Evolutionary conservation across 2,797 vertebrate genomes (phyloP).

Genomic region (Sternotherus odoratus): DNA sequence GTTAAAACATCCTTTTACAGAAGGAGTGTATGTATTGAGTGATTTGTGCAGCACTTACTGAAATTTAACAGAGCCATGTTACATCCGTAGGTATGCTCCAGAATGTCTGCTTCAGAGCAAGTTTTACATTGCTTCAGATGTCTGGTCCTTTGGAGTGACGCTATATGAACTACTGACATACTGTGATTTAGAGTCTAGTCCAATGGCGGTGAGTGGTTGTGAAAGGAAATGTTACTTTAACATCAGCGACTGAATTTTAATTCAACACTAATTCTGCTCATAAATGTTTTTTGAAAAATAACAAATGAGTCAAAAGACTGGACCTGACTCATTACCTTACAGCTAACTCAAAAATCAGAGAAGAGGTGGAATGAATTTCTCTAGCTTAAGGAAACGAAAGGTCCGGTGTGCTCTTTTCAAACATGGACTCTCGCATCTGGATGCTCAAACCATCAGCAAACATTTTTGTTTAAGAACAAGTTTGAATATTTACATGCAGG

Average conservation of each 20-base stretch:
- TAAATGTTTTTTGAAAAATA: background rate
- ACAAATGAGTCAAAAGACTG: background rate
- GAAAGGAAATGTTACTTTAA: background rate
- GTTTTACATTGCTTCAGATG: constrained; percentile 95
- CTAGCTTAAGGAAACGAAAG: background rate
- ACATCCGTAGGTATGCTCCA: constrained; percentile 91
- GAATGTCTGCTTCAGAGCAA: constrained; percentile 94
- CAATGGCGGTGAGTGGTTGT: constrained; percentile 88
- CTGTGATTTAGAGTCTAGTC: constrained; percentile 89
- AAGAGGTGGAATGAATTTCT: too few relatives aligned
- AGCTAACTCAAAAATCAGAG: background rate
- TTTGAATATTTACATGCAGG: background rate
- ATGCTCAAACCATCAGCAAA: background rate
- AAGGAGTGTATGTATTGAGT: background rate
- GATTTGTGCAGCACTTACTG: accelerated
- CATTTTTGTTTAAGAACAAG: background rate
- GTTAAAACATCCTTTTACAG: background rate
- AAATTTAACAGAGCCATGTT: accelerated
- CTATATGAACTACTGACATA: constrained; percentile 96
- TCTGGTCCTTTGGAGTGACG: constrained; percentile 98
- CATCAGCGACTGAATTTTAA: accelerated
- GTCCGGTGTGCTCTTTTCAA: background rate
- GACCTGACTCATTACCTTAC: background rate
- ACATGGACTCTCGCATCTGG: background rate
- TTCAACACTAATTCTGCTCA: background rate